Percentiles rank a stretch among this genome's conserved stretches.
Conservation (phyloP, 2,113 vertebrate genomes). For the Psophia crepitans region DNA sequence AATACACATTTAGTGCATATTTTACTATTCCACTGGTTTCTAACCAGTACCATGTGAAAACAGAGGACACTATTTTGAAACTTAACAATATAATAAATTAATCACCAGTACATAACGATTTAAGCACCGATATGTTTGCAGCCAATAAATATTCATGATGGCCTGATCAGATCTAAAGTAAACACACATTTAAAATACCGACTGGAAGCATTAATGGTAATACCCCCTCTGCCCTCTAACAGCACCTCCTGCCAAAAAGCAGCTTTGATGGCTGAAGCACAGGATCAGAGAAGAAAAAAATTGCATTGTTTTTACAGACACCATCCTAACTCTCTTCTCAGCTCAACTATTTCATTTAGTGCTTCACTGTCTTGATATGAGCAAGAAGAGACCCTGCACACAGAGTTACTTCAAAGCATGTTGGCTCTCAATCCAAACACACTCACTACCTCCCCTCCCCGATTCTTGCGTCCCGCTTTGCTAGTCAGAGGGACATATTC, state of each 20-base stretch:
- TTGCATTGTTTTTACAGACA: no score
- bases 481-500: not conserved
- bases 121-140: conserved; percentile 5
- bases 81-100: not conserved
- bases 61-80: not conserved
- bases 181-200: not conserved
- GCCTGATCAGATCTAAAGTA: not conserved
- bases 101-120: not conserved
- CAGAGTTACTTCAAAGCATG: not conserved
- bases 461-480: not conserved
- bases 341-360: not conserved
- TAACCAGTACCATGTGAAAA: not conserved
- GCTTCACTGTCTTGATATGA: not conserved
- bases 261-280: no score
- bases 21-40: not conserved
- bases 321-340: no score
- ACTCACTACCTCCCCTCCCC: not conserved
- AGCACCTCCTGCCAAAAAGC: no score
- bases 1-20: not conserved
- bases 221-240: no score
- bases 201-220: no score
- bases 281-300: no score
- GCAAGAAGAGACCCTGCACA: not conserved
- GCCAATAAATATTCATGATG: not conserved
- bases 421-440: not conserved